A percentile compares a stretch with the other conserved stretches of the same genome.
Conservation (phyloP, 2,888 invertebrate genomes). For the Athalia circularis region DNA sequence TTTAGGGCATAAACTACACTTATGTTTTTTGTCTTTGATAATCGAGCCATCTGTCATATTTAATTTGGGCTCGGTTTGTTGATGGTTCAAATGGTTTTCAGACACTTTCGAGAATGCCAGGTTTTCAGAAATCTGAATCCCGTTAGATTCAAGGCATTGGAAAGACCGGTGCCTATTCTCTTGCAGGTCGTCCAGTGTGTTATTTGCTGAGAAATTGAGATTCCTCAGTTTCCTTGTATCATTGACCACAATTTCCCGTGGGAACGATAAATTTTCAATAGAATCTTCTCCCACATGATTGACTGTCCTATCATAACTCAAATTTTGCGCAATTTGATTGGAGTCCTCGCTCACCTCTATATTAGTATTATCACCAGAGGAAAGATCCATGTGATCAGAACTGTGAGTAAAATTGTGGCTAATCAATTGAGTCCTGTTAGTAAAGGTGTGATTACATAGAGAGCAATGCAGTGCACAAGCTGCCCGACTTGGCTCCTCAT, state of each 20-base stretch:
- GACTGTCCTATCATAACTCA: slow-evolving; percentile 58
- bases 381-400: slow-evolving; percentile 55
- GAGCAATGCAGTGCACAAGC: slow-evolving; percentile 69
- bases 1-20: slow-evolving; percentile 64
- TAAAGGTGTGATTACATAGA: slow-evolving; percentile 66
- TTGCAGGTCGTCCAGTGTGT: not conserved
- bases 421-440: slow-evolving; percentile 64
- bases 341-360: slow-evolving; percentile 65
- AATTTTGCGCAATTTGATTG: slow-evolving; percentile 59
- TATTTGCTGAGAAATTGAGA: not conserved
- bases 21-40: slow-evolving; percentile 56
- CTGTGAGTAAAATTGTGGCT: slow-evolving; percentile 64
- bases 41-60: not conserved
- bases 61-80: not conserved
- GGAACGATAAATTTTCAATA: slow-evolving; percentile 62
- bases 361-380: slow-evolving; percentile 47
- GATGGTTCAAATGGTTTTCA: not conserved
- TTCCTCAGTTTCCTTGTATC: not conserved
- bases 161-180: slow-evolving; percentile 11
- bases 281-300: slow-evolving; percentile 56
- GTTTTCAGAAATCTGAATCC: slow-evolving; percentile 21
- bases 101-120: slow-evolving; percentile 26
- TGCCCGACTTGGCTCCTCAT: slow-evolving; percentile 58
- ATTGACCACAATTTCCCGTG: slow-evolving; percentile 43
- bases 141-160: slow-evolving; percentile 20